These are phyloP conservation scores for Sisor rabdophorus DNA, from an alignment of 2,113 vertebrate genomes.

Conservation along the genomic window DNA sequence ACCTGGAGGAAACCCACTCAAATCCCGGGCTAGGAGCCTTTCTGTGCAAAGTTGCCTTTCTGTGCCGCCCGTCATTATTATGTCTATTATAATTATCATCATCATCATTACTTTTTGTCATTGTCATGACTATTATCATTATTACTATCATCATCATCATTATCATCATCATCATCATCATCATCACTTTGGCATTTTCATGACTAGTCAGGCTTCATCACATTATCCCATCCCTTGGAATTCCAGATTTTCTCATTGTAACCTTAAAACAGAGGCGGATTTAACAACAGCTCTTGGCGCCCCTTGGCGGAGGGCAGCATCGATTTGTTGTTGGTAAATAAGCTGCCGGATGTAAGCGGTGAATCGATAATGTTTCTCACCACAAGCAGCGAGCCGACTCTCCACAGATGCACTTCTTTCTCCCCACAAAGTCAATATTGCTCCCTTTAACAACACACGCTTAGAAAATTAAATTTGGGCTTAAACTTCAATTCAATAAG, in stretches of 20 bases:
- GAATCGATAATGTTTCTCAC: slow-evolving; percentile 63
- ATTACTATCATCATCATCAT: no score
- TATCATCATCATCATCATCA: no score
- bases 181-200: no score
- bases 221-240: neutral
- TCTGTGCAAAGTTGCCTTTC: no score
- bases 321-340: slow-evolving; percentile 79
- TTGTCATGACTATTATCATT: no score
- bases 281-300: slow-evolving; percentile 56
- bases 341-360: slow-evolving; percentile 69
- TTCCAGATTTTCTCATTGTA: slow-evolving; percentile 7
- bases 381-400: slow-evolving; percentile 42
- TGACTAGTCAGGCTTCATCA: neutral
- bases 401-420: slow-evolving; percentile 36
- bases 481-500: slow-evolving; percentile 12
- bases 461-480: slow-evolving; percentile 28
- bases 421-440: slow-evolving; percentile 25
- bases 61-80: no score
- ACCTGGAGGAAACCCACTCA: no score
- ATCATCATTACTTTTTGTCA: no score
- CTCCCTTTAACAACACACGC: slow-evolving; percentile 1
- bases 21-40: no score
- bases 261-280: slow-evolving; percentile 7
- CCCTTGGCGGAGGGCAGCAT: slow-evolving; percentile 63
- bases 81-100: no score